Base-by-base conservation (phyloP, 2,113 vertebrate species). In the Rhinolophus sinicus region DNA sequence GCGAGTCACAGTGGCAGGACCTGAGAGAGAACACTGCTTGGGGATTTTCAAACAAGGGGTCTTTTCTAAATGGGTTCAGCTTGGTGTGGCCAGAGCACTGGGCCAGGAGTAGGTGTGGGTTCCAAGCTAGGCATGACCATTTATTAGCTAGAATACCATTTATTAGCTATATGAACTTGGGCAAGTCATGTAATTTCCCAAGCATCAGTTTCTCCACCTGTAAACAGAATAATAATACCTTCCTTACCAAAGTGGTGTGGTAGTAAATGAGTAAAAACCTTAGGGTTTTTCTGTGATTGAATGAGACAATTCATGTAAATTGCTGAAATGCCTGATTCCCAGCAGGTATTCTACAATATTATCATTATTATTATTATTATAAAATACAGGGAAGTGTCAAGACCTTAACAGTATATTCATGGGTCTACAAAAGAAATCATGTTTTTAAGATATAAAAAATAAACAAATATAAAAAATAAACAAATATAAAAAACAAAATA, bases 361-460 rank as follows among this genome's bases (percentile, higher is more conserved):
- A 38, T 85, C 83, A 47, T 84, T 60, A 38, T 77, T 52, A 13
- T 75, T 85, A 75, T 76, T 58, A 33, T 77, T 22, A 69, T 62
- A 75, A 95, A 95, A 69, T 47, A 65, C 9, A 82, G 50, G 58
- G 56, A 80, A 69, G 80, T 73, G 64, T 64, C 38, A 70, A 84
- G 33, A 56, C 50, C 10, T n/a, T 62, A 73, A 73, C 28, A 73
- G 67, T 44, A 9, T 73, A 84, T 75, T 81, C 22, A 69, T 30
- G 19, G 5, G 52, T 56, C 58, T 88, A 62, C 11, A 69, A 67
- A 73, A 58, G 56, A 94, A 33, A n/a, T 85, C 58, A 92, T 60
- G n/a, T 64, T 84, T 88, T 97, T 73, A 84, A 24, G 22, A 58
- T 19, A 21, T 21, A 86, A 82, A 44, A 95, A 94, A 83, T 62